phyloP scores from a whole-genome alignment of 2,888 invertebrate species.

The Drosophila meridiana region DNA sequence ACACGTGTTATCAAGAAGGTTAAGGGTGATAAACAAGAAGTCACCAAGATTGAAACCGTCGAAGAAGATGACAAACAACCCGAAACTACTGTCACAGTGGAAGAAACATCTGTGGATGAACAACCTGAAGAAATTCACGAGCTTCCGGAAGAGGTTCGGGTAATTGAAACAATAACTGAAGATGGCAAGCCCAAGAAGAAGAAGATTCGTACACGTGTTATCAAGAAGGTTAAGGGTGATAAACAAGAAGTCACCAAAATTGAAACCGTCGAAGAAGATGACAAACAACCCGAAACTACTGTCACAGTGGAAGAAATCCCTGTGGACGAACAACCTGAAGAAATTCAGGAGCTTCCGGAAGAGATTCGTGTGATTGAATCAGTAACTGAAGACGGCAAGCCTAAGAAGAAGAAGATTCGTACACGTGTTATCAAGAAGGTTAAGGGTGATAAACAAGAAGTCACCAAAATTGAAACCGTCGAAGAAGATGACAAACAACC shows the following conservation, averaged over 20 bases:
- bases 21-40: slow-evolving; percentile 34
- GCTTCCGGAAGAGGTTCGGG: slow-evolving; percentile 27
- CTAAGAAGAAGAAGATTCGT: slow-evolving; percentile 25
- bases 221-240: slow-evolving; percentile 32
- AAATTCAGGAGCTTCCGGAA: slow-evolving; percentile 15
- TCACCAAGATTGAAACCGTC: slow-evolving; percentile 33
- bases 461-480: slow-evolving; percentile 28
- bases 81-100: slow-evolving; percentile 23
- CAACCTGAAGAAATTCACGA: slow-evolving; percentile 18
- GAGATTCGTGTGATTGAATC: slow-evolving; percentile 20
- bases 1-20: slow-evolving; percentile 34
- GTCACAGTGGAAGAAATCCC: slow-evolving; percentile 18
- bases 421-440: slow-evolving; percentile 29
- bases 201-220: slow-evolving; percentile 33
- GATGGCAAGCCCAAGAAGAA: slow-evolving; percentile 25
- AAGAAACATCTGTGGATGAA: slow-evolving; percentile 20
- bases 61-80: slow-evolving; percentile 34
- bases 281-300: slow-evolving; percentile 22
- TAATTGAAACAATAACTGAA: slow-evolving; percentile 11
- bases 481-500: slow-evolving; percentile 25
- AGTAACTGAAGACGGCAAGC: slow-evolving; percentile 15
- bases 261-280: slow-evolving; percentile 25
- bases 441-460: slow-evolving; percentile 31
- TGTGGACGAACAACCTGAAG: slow-evolving; percentile 8
- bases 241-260: slow-evolving; percentile 33